phyloP scores from a whole-genome alignment of 2,888 invertebrate species.

The Drosophila demipolita region DNA sequence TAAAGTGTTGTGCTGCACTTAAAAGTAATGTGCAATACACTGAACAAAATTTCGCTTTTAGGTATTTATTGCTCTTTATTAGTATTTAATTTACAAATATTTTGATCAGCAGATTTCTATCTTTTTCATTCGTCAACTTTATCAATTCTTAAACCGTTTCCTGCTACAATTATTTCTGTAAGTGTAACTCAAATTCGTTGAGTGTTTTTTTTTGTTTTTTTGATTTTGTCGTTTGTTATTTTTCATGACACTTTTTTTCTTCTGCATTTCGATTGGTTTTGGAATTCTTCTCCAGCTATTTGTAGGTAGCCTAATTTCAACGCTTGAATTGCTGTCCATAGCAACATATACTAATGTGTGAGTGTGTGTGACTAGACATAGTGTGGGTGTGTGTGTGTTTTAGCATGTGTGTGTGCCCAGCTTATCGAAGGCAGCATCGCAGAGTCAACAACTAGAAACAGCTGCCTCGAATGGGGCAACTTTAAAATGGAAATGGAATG shows the following conservation, averaged over 20 bases:
- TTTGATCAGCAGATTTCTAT: not conserved
- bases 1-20: constrained; percentile 1
- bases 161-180: not conserved
- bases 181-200: not conserved
- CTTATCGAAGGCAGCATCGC: constrained; percentile 72
- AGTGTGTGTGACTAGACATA: constrained; percentile 4
- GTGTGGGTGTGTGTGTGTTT: constrained; percentile 8
- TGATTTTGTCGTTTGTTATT: constrained; percentile 7
- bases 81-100: not conserved
- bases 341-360: constrained; percentile 10
- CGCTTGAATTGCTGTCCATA: constrained; percentile 75
- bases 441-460: constrained; percentile 43
- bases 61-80: not conserved
- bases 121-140: not conserved
- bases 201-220: not conserved
- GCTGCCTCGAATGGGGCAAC: constrained; percentile 38
- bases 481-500: constrained; percentile 38
- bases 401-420: constrained; percentile 38
- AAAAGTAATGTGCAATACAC: not conserved
- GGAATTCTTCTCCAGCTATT: constrained; percentile 48
- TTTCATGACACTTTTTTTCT: not conserved
- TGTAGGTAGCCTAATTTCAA: constrained; percentile 78
- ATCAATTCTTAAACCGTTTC: not conserved
- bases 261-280: constrained; percentile 5
- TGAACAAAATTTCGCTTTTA: not conserved